These are phyloP conservation scores for Drosophila hamatofila DNA, from an alignment of 2,888 invertebrate species.

Conservation along the genomic window DNA sequence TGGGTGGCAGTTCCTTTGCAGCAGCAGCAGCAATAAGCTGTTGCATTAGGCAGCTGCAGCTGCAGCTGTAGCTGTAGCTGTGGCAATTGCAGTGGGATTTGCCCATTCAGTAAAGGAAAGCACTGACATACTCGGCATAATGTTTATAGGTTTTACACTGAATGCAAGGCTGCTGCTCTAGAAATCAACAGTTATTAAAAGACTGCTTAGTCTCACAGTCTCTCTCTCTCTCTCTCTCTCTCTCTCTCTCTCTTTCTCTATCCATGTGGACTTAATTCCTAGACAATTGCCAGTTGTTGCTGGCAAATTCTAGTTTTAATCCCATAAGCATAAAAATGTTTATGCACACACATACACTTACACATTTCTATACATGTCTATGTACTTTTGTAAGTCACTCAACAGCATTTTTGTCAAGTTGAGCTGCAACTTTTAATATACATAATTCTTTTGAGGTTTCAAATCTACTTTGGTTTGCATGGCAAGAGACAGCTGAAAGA, in stretches of 20 bases:
- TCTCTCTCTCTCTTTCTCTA: background rate
- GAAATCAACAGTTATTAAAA: constrained; percentile 42
- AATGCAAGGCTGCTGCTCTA: constrained; percentile 29
- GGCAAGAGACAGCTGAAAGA: background rate
- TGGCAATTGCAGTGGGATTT: constrained; percentile 4
- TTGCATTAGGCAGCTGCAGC: constrained; percentile 62
- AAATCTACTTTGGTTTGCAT: background rate
- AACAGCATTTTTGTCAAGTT: constrained; percentile 12
- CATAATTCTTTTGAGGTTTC: constrained; percentile 6
- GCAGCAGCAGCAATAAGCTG: constrained; percentile 54
- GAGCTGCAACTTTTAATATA: constrained; percentile 13
- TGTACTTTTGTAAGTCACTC: background rate
- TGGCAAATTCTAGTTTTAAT: constrained; percentile 22
- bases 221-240: background rate
- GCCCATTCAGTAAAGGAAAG: constrained; percentile 1
- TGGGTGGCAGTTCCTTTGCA: background rate
- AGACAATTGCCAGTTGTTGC: constrained; percentile 38
- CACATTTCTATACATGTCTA: constrained; percentile 2
- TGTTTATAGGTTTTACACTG: constrained; percentile 57
- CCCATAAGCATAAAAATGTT: constrained; percentile 25
- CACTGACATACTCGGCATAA: constrained; percentile 31
- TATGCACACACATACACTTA: background rate
- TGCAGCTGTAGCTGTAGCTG: constrained; percentile 38
- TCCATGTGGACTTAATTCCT: constrained; percentile 30
- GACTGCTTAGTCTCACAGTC: constrained; percentile 9